phyloP scores from a whole-genome alignment of 2,113 vertebrate species.

The zebrafish (Danio rerio) region GRCz12tu NC_133193.1:13840501-13841000 shows the following conservation, averaged over 20 bases:
- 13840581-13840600: conserved; percentile 47
- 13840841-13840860: conserved; percentile 67
- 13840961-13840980: conserved; percentile 80
- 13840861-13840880: conserved; percentile 54
- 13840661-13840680: conserved; percentile 21
- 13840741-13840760: conserved; percentile 47
- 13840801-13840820: conserved; percentile 68
- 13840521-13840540: conserved; percentile 16
- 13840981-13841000: conserved; percentile 77
- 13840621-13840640: conserved; percentile 28
- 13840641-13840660: conserved; percentile 38
- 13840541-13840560: conserved; percentile 23
- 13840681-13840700: conserved; percentile 42
- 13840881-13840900: conserved; percentile 57
- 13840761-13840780: conserved; percentile 64
- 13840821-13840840: conserved; percentile 64
- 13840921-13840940: conserved; percentile 80
- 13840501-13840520: conserved; percentile 22
- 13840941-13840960: conserved; percentile 80
- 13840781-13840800: conserved; percentile 73
- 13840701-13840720: conserved; percentile 64
- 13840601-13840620: conserved; percentile 17
- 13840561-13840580: neutral
- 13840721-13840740: conserved; percentile 56
- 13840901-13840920: conserved; percentile 58